Conservation (phyloP, 2,113 vertebrate genomes). For the Mobula birostris region DNA sequence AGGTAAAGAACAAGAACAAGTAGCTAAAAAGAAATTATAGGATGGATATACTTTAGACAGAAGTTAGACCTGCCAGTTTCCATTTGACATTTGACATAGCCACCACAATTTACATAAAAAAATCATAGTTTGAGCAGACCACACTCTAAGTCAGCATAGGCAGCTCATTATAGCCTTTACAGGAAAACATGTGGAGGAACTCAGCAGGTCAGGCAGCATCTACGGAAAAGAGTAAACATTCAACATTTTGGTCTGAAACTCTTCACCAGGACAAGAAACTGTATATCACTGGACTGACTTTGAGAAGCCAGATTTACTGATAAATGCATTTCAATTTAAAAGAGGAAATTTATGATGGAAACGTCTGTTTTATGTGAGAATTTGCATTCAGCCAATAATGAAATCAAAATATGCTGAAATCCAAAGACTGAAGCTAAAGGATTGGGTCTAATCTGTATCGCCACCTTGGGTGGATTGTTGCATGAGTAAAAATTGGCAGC, state of each 20-base stretch:
- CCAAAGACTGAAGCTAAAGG: not conserved
- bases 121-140: not conserved
- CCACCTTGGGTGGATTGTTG: not conserved
- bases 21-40: not conserved
- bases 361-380: not conserved
- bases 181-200: not conserved
- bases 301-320: not conserved
- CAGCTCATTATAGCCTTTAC: not conserved
- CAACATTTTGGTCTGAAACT: too few relatives aligned
- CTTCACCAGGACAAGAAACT: not conserved
- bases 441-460: not conserved
- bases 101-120: not conserved
- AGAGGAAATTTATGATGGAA: not conserved
- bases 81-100: not conserved
- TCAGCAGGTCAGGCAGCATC: too few relatives aligned
- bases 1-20: not conserved
- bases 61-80: not conserved
- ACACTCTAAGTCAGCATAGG: too few relatives aligned
- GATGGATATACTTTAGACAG: too few relatives aligned
- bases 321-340: not conserved
- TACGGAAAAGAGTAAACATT: too few relatives aligned
- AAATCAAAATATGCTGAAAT: not conserved
- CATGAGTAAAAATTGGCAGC: constrained; percentile 3
- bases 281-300: not conserved
- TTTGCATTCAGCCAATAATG: too few relatives aligned